A percentile compares a stretch with the other conserved stretches of the same genome.
Conservation (phyloP, 2,888 invertebrate species). For the Nesidiocoris tenuis region DNA sequence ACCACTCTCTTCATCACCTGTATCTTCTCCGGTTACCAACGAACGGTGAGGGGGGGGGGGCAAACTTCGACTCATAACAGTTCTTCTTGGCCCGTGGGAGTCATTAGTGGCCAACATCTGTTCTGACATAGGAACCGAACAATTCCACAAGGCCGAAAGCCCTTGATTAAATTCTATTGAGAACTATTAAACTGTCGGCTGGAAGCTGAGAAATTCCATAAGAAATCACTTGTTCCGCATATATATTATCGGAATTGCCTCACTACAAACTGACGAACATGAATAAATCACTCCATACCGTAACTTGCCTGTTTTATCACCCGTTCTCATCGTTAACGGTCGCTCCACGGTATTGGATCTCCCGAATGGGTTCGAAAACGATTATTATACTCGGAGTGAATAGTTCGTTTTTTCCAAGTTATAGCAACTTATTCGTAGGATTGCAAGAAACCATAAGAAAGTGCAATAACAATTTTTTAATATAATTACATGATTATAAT, state of each 20-base stretch:
- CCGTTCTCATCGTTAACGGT: too few relatives aligned
- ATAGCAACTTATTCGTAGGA: too few relatives aligned
- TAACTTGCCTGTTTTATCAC: too few relatives aligned
- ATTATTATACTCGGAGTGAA: too few relatives aligned
- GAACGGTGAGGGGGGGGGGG: neutral
- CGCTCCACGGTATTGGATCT: too few relatives aligned
- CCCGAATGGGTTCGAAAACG: too few relatives aligned
- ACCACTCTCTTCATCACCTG: too few relatives aligned
- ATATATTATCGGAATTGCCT: neutral
- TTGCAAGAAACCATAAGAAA: too few relatives aligned
- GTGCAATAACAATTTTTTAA: too few relatives aligned
- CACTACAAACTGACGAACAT: neutral
- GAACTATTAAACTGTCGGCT: slow-evolving; percentile 30
- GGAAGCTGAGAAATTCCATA: slow-evolving; percentile 8
- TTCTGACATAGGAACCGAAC: slow-evolving; percentile 26
- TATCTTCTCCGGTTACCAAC: neutral
- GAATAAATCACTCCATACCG: too few relatives aligned
- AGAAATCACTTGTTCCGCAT: slow-evolving; percentile 6
- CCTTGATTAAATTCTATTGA: slow-evolving; percentile 40
- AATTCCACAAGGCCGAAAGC: slow-evolving; percentile 16
- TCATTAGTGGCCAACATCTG: slow-evolving; percentile 40
- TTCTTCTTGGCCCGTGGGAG: slow-evolving; percentile 34
- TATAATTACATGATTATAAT: too few relatives aligned
- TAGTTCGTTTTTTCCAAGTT: too few relatives aligned
- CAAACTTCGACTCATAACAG: slow-evolving; percentile 40